A percentile compares a stretch with the other conserved stretches of the same genome.
Conservation (phyloP, 2,888 invertebrate species). For the Norana najaformis region DNA sequence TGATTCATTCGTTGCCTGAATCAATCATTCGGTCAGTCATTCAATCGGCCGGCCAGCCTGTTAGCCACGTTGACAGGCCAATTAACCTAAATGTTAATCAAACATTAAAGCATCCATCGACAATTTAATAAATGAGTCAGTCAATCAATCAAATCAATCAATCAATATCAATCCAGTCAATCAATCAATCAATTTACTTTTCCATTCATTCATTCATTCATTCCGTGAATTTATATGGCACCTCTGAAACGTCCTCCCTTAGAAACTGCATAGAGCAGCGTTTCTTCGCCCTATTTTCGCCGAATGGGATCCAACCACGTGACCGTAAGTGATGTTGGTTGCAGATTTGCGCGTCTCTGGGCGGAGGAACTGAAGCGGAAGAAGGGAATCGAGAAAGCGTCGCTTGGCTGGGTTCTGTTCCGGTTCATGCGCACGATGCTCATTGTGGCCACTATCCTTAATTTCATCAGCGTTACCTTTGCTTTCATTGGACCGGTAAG, state of each 20-base stretch:
- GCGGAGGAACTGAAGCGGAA: constrained; percentile 64
- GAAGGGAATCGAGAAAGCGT: constrained; percentile 63
- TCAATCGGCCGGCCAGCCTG: no score
- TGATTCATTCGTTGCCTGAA: no score
- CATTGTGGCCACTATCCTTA: constrained; percentile 62
- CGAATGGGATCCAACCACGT: not conserved
- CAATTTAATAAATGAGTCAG: no score
- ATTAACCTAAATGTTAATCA: no score
- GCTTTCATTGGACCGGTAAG: constrained; percentile 68
- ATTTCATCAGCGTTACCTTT: constrained; percentile 61
- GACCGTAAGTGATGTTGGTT: not conserved
- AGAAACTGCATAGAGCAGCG: not conserved
- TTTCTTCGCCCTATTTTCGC: not conserved
- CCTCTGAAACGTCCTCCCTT: not conserved
- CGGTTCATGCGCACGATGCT: constrained; percentile 65
- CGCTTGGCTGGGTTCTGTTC: constrained; percentile 65
- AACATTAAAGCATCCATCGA: no score
- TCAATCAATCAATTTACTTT: no score
- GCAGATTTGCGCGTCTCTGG: constrained; percentile 67
- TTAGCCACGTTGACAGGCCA: no score
- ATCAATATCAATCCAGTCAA: no score
- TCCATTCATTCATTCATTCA: no score
- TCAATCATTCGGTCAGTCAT: no score
- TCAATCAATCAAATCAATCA: no score
- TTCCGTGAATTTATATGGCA: not conserved